phyloP scores from a whole-genome alignment of 2,888 invertebrate species.

The Rotaria sp. region DNA sequence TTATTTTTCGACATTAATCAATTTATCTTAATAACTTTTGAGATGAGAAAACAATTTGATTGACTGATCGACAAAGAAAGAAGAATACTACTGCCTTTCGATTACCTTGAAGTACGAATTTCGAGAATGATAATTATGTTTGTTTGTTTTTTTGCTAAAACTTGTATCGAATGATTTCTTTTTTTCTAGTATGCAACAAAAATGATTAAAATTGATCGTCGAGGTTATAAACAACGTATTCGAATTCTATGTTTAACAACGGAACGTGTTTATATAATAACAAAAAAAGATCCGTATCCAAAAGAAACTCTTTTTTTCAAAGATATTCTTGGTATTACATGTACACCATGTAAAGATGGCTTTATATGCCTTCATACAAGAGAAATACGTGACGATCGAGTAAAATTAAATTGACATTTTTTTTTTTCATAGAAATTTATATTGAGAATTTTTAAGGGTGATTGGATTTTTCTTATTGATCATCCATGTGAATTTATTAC shows the following conservation, averaged over 20 bases:
- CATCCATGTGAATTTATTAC: conserved; percentile 4
- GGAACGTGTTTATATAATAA: conserved; percentile 4
- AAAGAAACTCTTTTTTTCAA: background rate
- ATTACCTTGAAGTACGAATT: too few relatives aligned
- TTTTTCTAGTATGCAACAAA: conserved; percentile 9
- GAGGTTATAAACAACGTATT: conserved; percentile 13
- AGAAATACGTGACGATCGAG: conserved; percentile 22
- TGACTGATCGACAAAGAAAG: too few relatives aligned
- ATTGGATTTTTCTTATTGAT: background rate
- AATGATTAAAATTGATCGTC: conserved; percentile 27
- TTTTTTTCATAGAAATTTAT: background rate
- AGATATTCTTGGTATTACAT: background rate
- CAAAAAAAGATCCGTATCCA: background rate
- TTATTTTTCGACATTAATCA: too few relatives aligned
- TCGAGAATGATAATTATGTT: too few relatives aligned
- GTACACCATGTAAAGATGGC: conserved; percentile 11
- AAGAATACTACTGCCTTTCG: too few relatives aligned
- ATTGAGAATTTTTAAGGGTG: background rate
- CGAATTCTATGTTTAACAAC: background rate
- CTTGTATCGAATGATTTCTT: too few relatives aligned
- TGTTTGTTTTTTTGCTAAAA: background rate
- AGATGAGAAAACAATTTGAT: too few relatives aligned
- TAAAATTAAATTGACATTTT: background rate
- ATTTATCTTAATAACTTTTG: too few relatives aligned
- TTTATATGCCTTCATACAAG: background rate